These are phyloP conservation scores for Temnothorax unifasciatus DNA, from an alignment of 2,888 invertebrate genomes.

Conservation along the genomic window DNA sequence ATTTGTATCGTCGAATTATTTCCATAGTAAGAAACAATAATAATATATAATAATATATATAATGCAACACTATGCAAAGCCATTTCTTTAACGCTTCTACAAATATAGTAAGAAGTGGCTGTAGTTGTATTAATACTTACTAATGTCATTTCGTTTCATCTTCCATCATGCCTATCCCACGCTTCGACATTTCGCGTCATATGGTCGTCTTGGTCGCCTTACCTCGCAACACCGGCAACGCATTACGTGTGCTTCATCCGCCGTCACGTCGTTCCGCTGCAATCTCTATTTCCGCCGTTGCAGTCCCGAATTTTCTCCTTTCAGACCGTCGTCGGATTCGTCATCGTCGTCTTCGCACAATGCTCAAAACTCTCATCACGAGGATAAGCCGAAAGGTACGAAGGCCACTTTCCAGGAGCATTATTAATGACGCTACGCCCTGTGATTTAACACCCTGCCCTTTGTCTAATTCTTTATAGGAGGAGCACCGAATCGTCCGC, in stretches of 20 bases:
- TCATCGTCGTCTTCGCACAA: conserved; percentile 83
- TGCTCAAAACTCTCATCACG: conserved; percentile 85
- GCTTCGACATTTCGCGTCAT: conserved; percentile 77
- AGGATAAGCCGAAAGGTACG: conserved; percentile 83
- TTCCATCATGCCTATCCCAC: conserved; percentile 73
- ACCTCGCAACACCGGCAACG: conserved; percentile 69
- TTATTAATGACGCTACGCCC: neutral
- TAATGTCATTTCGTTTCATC: conserved; percentile 79
- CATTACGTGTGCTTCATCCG: conserved; percentile 72
- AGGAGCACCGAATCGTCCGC: conserved; percentile 95
- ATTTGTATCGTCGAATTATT: neutral
- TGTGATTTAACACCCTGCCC: conserved; percentile 1
- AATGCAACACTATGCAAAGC: neutral
- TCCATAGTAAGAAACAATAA: neutral
- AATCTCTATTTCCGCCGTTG: conserved; percentile 76
- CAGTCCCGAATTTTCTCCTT: conserved; percentile 87
- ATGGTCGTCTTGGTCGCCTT: conserved; percentile 74
- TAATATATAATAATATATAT: neutral
- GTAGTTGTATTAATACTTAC: conserved; percentile 66
- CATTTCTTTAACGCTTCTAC: conserved; percentile 24
- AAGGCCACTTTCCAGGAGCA: neutral
- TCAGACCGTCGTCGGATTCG: conserved; percentile 86
- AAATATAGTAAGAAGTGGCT: conserved; percentile 6
- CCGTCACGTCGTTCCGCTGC: conserved; percentile 70
- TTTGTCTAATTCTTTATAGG: conserved; percentile 84